Evolutionary conservation across 2,797 vertebrate genomes (phyloP).

Genomic region (Forpus xanthops): DNA sequence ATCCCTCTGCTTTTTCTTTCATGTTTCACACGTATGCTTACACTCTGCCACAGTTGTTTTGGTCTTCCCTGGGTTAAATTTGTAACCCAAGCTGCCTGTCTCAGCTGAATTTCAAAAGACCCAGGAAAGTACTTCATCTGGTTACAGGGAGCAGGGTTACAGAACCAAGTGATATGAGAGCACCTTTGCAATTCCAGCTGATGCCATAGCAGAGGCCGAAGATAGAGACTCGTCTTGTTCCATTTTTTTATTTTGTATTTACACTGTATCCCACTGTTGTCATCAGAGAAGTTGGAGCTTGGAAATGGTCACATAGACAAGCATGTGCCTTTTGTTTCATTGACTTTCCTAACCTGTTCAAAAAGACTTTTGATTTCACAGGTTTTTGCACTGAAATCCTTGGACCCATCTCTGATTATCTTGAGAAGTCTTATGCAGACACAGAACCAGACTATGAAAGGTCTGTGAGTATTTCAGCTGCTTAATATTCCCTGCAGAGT

Average conservation of each 20-base stretch:
- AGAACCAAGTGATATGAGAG: background rate
- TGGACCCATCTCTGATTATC: background rate
- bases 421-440: background rate
- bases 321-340: background rate
- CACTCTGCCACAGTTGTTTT: background rate
- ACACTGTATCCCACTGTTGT: accelerated
- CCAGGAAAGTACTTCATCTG: background rate
- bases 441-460: background rate
- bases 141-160: background rate
- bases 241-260: background rate
- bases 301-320: background rate
- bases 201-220: background rate
- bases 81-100: background rate
- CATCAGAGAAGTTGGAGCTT: background rate
- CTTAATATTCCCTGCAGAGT: background rate
- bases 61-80: background rate
- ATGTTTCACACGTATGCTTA: background rate
- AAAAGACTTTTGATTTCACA: background rate
- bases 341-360: background rate
- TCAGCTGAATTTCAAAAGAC: background rate
- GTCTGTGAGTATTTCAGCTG: background rate
- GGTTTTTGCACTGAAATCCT: background rate
- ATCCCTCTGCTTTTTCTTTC: background rate
- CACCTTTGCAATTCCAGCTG: background rate
- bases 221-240: background rate